Evolutionary conservation across 2,113 vertebrate genomes (phyloP).

Genomic region (Maccullochella peelii): DNA sequence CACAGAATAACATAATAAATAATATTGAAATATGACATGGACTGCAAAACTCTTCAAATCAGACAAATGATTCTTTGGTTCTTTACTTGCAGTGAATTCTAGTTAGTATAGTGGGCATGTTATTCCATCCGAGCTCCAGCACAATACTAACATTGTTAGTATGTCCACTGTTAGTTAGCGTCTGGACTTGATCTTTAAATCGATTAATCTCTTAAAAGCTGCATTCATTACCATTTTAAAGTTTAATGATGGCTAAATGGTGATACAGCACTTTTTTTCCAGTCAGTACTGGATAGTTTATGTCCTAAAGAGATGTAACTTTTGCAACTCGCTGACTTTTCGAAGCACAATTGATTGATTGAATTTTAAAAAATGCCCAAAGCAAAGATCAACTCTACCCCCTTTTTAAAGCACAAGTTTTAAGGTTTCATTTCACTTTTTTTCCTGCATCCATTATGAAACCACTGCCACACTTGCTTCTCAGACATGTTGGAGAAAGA

Average conservation of each 20-base stretch:
- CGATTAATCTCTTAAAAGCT: conserved; percentile 29
- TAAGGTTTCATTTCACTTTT: conserved; percentile 31
- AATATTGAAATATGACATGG: conserved; percentile 11
- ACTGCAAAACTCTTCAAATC: conserved; percentile 29
- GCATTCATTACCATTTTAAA: conserved; percentile 30
- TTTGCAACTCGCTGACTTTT: conserved; percentile 22
- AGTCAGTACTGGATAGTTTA: conserved; percentile 14
- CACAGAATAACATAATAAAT: conserved; percentile 7
- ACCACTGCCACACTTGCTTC: conserved; percentile 72
- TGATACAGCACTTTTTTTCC: conserved; percentile 36
- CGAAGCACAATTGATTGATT: conserved; percentile 55
- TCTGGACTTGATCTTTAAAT: conserved; percentile 40
- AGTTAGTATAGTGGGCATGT: background rate
- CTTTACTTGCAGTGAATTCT: conserved; percentile 2
- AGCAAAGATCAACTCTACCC: conserved; percentile 27
- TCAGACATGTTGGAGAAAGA: conserved; percentile 33
- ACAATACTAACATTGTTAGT: conserved; percentile 13
- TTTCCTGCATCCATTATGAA: conserved; percentile 28
- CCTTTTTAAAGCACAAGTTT: conserved; percentile 74
- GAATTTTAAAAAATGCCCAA: conserved; percentile 1
- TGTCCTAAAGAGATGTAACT: conserved; percentile 26
- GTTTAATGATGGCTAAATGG: conserved; percentile 15
- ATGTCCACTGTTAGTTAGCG: too few relatives aligned
- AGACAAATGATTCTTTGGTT: conserved; percentile 16
- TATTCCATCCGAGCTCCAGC: conserved; percentile 18